Conservation (phyloP, 1,140 invertebrate species). For the Psix sp. region DNA sequence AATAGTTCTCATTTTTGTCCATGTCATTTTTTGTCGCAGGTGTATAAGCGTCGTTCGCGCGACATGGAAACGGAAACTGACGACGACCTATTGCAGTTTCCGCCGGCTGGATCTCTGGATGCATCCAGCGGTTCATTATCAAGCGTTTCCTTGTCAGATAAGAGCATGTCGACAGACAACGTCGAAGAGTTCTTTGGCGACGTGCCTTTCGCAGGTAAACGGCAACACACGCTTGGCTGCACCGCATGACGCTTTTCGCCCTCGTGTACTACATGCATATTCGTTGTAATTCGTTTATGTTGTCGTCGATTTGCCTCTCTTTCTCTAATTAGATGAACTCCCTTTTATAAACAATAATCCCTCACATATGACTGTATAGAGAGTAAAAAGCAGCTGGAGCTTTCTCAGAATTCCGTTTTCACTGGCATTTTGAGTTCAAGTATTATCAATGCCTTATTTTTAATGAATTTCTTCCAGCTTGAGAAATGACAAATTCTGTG, state of each 20-base stretch:
- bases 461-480: not conserved
- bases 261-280: slow-evolving; percentile 75
- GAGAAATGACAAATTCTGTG: too few species aligned
- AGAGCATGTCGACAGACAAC: slow-evolving; percentile 88
- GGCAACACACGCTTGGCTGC: slow-evolving; percentile 77
- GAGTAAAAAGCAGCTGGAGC: slow-evolving; percentile 3
- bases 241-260: slow-evolving; percentile 78
- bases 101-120: slow-evolving; percentile 76
- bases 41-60: slow-evolving; percentile 86
- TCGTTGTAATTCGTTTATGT: slow-evolving; percentile 74
- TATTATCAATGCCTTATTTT: slow-evolving; percentile 13
- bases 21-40: slow-evolving; percentile 73
- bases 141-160: slow-evolving; percentile 84
- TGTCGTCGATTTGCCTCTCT: slow-evolving; percentile 65
- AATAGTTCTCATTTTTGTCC: not conserved
- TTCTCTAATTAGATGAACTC: slow-evolving; percentile 57
- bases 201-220: slow-evolving; percentile 90
- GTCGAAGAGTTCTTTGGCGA: slow-evolving; percentile 91
- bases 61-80: slow-evolving; percentile 88
- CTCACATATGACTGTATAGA: slow-evolving; percentile 19
- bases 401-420: not conserved
- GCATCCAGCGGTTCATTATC: slow-evolving; percentile 81
- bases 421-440: slow-evolving; percentile 10
- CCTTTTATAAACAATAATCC: slow-evolving; percentile 45
- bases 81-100: slow-evolving; percentile 80